Evolutionary conservation across 2,888 invertebrate genomes (phyloP), one percentile per base, ranked within the genome.

Genomic region (Drosophila multiciliata): DNA sequence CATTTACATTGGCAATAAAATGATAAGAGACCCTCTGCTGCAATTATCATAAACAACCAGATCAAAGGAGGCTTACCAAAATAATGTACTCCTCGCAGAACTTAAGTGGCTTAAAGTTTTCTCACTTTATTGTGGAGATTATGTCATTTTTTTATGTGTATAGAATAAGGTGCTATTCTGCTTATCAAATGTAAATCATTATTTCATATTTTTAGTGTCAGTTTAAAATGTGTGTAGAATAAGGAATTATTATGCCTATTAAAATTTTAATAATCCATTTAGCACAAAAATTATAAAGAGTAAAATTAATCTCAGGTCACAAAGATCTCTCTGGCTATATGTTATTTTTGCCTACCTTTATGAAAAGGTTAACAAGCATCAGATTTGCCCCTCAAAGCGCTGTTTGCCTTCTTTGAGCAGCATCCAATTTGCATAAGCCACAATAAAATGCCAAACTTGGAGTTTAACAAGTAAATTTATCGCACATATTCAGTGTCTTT

Each of bases 351-450:
- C 15, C 15, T 15, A 23, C 7, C 45, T 45, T 45, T 62, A 23
- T n/a, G 45, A 54, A 70, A 63, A 38, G 38, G 42, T 66, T 26
- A 42, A 57, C 53, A 62, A 67, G 38, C 42, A 79, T 78, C 80
- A 68, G 73, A 78, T 75, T 66, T 64, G 35, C 4, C 60, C 52
- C 73, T 65, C 76, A 66, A 69, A 73, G 64, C 55, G 55, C 48
- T 73, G 58, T 36, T 60, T 66, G 64, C 23, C 52, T 52, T 70
- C 71, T 59, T 66, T 40, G 23, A 38, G 49, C 35, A 49, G 55
- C 33, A 20, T 62, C 49, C 78, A 59, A 75, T 79, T 78, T 73
- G 73, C 79, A 75, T 73, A 75, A 63, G 65, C 59, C 64, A n/a
- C 64, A 58, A 63, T 54, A 48, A 64, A 50, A 50, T 48, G 66